Evolutionary conservation across 2,113 vertebrate species (phyloP), one percentile per base, ranked within the genome.

Genomic region (Leptodactylus fuscus): DNA sequence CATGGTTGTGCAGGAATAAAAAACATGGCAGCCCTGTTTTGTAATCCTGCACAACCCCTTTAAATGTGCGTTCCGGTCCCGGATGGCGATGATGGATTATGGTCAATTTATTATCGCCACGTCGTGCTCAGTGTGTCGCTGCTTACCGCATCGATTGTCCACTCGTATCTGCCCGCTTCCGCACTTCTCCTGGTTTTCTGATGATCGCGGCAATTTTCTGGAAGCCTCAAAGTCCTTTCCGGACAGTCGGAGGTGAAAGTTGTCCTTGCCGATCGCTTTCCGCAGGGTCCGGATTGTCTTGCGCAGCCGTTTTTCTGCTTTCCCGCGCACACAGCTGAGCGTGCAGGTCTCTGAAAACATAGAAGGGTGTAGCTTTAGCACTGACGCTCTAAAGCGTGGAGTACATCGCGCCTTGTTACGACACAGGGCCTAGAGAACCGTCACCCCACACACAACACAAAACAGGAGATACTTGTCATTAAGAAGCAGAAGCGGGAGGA

Each of bases 381-480:
- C 10, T 67, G 2, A n/a, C 41, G 2, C n/a, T 9, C 18, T n/a
- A 2, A 2, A 53, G 46, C 36, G 29, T 11, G 24, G 24, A 34
- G 62, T 3, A 13, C 15, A 1, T 41, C 0, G n/a, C n/a, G n/a
- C n/a, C n/a, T n/a, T n/a, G 20, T 38, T 24, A 24, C 11, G 13
- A 24, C 70, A 13, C 38, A 6, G 70, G 65, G 13, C 65, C 32
- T 36, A 18, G 20, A 32, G 12, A 65, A 60, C 8, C 10, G 0
- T 69, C 60, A 70, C 60, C 73, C 22, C 13, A 55, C 10, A 29
- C 55, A 65, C 15, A 65, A 49, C 8, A 91, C 91, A 95, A 97
- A 98, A 97, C 97, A 99, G 97, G 97, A 98, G 97, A 98, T 97
- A 97, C 97, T 97, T 77, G 73, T 89, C 87, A 88, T 90, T 90